Base-by-base conservation (phyloP, 2,888 invertebrate species). In the Fragum whitleyi region DNA sequence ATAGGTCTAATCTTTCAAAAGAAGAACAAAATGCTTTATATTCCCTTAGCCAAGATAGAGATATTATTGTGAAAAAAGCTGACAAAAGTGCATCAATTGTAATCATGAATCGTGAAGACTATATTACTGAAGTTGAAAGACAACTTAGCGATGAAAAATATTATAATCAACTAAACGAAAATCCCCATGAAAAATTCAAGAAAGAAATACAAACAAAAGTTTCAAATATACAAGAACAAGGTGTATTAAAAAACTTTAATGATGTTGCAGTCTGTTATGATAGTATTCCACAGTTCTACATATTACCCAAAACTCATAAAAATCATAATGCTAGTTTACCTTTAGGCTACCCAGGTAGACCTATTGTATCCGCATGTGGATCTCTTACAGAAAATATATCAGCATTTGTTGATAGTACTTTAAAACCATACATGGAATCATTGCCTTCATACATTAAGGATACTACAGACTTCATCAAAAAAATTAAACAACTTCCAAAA, bases 241-340 rank as follows among this genome's bases (percentile, higher is more conserved):
- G 9, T 6, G 9, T 36, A 36, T 36, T 36, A 36, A 36, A 36
- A 36, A 36, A 36, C 9, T 36, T 36, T 36, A 6, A 9, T 9
- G 9, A 36, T 36, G 32, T 36, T 36, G 9, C 32, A 6, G 32
- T 36, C 32, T 3, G 32, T 53, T 2, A 55, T n/a, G 1, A 21
- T 70, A 28, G 62, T 6, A 73, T 42, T 3, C 74, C 74, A 51
- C 65, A 65, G 26, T 74, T 74, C 62, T 74, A 74, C n/a, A 36
- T 74, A 28, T 26, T 65, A 36, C 74, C 65, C 7, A 74, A 74
- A 23, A 28, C 62, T 0, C 74, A 65, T 21, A 65, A 74, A 73
- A 21, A 42, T 1, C 16, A 29, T 26, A 19, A 62, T 62, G n/a
- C 28, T 0, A 36, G 21, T 11, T 28, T 74, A 21, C 74, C 68